phyloP scores from a whole-genome alignment of 2,888 invertebrate genomes.

The Ptilodon capucinus region DNA sequence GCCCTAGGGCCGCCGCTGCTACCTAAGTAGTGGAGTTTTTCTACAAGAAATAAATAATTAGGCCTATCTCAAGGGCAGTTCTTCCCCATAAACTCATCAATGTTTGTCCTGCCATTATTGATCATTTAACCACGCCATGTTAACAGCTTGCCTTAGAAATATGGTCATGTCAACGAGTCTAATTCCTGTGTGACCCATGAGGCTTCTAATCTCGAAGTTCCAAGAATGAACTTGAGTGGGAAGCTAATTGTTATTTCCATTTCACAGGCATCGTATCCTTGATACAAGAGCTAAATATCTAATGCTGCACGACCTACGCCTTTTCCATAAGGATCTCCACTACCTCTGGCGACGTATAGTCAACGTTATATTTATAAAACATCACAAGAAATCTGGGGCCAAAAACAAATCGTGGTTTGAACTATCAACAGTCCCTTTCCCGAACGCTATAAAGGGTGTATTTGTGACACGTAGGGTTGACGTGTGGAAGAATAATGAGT shows the following conservation, averaged over 20 bases:
- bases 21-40: too few species aligned
- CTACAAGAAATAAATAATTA: too few species aligned
- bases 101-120: too few species aligned
- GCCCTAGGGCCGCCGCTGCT: too few species aligned
- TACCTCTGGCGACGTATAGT: constrained; percentile 91
- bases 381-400: constrained; percentile 58
- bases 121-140: too few species aligned
- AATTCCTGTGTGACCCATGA: too few species aligned
- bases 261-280: constrained; percentile 84
- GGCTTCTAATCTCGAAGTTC: too few species aligned
- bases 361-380: constrained; percentile 87
- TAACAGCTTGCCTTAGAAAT: too few species aligned
- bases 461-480: constrained; percentile 85
- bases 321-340: constrained; percentile 85
- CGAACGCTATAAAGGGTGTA: constrained; percentile 78
- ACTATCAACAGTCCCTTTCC: constrained; percentile 88
- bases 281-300: constrained; percentile 88
- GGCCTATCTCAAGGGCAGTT: too few species aligned
- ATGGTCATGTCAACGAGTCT: too few species aligned
- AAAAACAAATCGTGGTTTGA: constrained; percentile 84
- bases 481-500: constrained; percentile 85
- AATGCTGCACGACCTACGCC: constrained; percentile 85
- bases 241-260: neutral
- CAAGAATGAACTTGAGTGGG: neutral
- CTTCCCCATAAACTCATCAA: too few species aligned